Evolutionary conservation across 2,797 vertebrate species (phyloP).

Genomic region (Alectoris magna): DNA sequence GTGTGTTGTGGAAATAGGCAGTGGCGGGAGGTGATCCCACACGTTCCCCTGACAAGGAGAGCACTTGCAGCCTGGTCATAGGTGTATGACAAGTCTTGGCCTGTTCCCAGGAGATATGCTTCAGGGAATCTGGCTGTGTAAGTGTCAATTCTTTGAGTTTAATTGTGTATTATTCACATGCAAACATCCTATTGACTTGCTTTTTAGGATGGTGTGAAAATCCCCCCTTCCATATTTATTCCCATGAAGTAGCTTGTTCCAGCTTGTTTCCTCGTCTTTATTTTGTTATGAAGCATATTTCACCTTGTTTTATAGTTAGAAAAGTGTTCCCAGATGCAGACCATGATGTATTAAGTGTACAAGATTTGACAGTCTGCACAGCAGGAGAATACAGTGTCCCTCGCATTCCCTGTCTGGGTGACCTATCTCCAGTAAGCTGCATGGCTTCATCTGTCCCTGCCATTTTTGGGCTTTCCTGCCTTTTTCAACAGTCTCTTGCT

Average conservation of each 20-base stretch:
- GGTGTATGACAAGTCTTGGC: accelerated
- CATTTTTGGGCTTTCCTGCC: neutral
- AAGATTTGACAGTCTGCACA: neutral
- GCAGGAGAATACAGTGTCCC: neutral
- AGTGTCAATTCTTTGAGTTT: neutral
- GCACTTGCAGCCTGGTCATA: neutral
- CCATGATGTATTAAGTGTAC: neutral
- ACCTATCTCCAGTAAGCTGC: neutral
- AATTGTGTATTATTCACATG: neutral
- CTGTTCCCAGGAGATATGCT: neutral
- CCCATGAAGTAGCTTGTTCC: neutral
- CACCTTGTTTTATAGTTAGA: neutral
- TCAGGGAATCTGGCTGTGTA: neutral
- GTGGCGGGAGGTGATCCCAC: neutral
- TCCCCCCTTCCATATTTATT: neutral
- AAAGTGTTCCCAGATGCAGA: neutral
- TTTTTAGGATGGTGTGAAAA: neutral
- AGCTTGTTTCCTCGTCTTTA: neutral
- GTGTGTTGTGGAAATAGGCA: neutral
- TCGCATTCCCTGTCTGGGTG: accelerated
- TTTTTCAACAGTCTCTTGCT: neutral
- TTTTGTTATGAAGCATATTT: neutral
- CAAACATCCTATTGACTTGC: neutral
- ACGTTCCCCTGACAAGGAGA: neutral
- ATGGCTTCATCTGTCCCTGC: neutral